These are phyloP conservation scores for Caenorhabditis wallacei DNA, from an alignment of 2,888 invertebrate species.

Conservation along the genomic window DNA sequence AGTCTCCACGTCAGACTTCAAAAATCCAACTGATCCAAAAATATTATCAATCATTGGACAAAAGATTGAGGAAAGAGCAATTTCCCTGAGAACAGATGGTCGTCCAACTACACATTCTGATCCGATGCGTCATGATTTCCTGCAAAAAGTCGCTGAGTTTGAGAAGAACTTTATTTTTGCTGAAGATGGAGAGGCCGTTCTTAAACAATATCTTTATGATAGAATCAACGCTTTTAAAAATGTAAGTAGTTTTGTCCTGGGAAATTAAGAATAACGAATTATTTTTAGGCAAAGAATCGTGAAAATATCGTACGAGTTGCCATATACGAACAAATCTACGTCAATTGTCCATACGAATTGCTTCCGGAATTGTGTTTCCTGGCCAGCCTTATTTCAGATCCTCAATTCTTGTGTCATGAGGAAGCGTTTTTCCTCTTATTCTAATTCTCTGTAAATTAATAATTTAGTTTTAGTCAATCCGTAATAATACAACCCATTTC, in stretches of 20 bases:
- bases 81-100: neutral
- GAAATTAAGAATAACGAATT: neutral
- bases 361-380: conserved; percentile 20
- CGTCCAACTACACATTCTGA: neutral
- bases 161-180: neutral
- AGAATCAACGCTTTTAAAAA: conserved; percentile 5
- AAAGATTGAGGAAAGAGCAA: neutral
- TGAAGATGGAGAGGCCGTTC: neutral
- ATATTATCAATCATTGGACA: neutral
- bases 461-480: neutral
- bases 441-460: neutral
- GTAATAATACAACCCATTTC: neutral
- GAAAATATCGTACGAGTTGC: neutral
- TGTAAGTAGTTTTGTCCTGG: neutral
- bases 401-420: conserved; percentile 2
- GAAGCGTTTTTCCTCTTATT: conserved; percentile 25
- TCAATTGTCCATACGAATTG: neutral
- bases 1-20: conserved; percentile 4
- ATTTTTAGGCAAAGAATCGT: neutral
- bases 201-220: neutral
- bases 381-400: neutral
- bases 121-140: neutral
- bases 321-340: conserved; percentile 27
- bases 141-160: neutral
- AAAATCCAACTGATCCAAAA: neutral